These are phyloP conservation scores for Lasioglossum lativentre DNA, from an alignment of 2,888 invertebrate genomes.

Conservation along the genomic window DNA sequence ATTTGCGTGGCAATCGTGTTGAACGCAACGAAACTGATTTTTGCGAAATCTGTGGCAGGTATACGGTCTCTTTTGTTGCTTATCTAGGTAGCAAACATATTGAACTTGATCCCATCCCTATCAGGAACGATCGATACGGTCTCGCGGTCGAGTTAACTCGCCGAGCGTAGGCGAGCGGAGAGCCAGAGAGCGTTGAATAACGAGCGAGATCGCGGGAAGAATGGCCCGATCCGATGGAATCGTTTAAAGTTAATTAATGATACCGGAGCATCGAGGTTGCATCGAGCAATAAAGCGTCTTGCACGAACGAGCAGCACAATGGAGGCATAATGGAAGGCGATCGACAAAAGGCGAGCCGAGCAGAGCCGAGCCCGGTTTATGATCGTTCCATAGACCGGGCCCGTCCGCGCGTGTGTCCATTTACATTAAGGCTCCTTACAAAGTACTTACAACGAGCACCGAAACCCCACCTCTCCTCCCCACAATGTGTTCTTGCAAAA, in stretches of 20 bases:
- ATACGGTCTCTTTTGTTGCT: background rate
- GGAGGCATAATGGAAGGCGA: conserved; percentile 34
- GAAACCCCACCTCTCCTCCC: background rate
- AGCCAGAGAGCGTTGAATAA: conserved; percentile 29
- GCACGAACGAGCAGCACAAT: conserved; percentile 31
- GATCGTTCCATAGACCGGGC: conserved; percentile 44
- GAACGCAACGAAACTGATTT: background rate
- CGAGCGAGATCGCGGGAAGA: conserved; percentile 26
- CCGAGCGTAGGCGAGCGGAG: background rate
- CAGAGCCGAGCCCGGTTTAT: conserved; percentile 16
- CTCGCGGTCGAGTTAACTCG: conserved; percentile 8
- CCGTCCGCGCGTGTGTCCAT: conserved; percentile 37
- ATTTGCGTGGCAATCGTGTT: too few species aligned
- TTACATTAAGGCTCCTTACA: conserved; percentile 57
- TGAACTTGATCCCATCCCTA: background rate
- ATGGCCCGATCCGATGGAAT: conserved; percentile 25
- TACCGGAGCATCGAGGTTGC: conserved; percentile 14
- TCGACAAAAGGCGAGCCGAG: conserved; percentile 35
- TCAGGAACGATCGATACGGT: conserved; percentile 8
- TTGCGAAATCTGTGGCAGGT: background rate
- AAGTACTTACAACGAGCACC: conserved; percentile 32
- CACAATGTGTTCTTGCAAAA: background rate
- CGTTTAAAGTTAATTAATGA: conserved; percentile 60
- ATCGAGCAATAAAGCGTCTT: conserved; percentile 42
- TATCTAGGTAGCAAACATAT: background rate